phyloP scores from a whole-genome alignment of 1,140 invertebrate species.

The Octopus sinensis region DNA sequence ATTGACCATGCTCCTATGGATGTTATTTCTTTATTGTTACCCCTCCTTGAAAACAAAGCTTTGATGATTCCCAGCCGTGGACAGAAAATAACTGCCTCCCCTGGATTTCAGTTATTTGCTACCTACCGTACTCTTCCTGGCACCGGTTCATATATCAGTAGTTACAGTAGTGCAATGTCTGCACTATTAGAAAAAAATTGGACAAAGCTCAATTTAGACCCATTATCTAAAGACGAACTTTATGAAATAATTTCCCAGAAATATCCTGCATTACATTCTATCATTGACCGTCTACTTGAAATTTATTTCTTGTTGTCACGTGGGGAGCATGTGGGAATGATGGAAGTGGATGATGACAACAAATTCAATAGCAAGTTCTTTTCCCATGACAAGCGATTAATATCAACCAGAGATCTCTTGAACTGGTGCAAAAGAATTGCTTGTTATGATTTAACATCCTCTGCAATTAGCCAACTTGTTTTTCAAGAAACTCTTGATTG shows the following conservation, averaged over 20 bases:
- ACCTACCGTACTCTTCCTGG: constrained; percentile 60
- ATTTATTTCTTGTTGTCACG: constrained; percentile 80
- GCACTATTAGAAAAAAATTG: constrained; percentile 69
- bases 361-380: constrained; percentile 40
- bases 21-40: constrained; percentile 81
- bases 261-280: constrained; percentile 73
- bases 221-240: constrained; percentile 71
- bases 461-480: constrained; percentile 73
- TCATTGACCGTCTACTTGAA: constrained; percentile 75
- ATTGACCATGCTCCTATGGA: constrained; percentile 90
- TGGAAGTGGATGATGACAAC: neutral
- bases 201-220: constrained; percentile 76
- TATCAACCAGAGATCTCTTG: constrained; percentile 74
- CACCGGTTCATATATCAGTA: constrained; percentile 47
- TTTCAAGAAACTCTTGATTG: constrained; percentile 89
- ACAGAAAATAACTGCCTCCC: constrained; percentile 72
- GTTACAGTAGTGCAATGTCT: constrained; percentile 63
- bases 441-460: constrained; percentile 58
- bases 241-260: constrained; percentile 59
- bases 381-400: constrained; percentile 48
- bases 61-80: constrained; percentile 83
- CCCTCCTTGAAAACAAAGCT: constrained; percentile 79
- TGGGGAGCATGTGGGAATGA: constrained; percentile 62
- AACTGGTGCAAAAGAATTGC: constrained; percentile 82
- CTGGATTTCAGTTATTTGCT: constrained; percentile 87